Evolutionary conservation across 2,113 vertebrate species (phyloP), one percentile per base, ranked within the genome.

Genomic region (Tachycineta bicolor): DNA sequence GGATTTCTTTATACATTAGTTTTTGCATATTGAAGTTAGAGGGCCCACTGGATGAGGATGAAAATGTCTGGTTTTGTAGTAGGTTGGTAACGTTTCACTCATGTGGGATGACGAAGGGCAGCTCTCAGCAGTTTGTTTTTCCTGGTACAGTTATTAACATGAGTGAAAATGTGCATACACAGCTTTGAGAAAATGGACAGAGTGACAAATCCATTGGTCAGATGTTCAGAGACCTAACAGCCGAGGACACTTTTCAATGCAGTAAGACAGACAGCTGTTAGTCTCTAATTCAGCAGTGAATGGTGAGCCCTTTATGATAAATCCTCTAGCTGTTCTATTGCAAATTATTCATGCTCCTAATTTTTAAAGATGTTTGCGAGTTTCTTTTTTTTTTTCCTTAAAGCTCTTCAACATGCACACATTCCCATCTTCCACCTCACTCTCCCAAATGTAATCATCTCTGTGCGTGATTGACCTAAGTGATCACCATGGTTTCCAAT

Each of bases 401-500:
- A 81, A 78, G 21, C 56, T 89, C 47, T 83, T 86, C 76, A 62
- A 14, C 43, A n/a, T 26, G 50, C 59, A 62, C 58, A 59, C 14
- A 16, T 65, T 80, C 79, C 74, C 60, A 67, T 83, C 79, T 86
- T 71, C 83, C 85, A 93, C 70, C 44, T 97, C 82, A 12, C 55
- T 56, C 71, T 90, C 69, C 73, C 80, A 86, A 77, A 90, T 50
- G 52, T 89, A 95, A 73, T 94, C 74, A 87, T 84, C 74, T 85
- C 70, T 89, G 73, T 68, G 74, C 13, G 5, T 65, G 82, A 91
- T 52, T 89, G 95, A 92, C 95, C 91, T 94, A 68, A 87, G 93
- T 53, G 65, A 85, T 95, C 89, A 73, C 94, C 87, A 84, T 89
- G 70, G 95, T 92, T 94, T 96, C 91, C 94, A 89, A 92, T 89